Evolutionary conservation across 2,888 invertebrate genomes (phyloP).

Genomic region (Dione vanillae): DNA sequence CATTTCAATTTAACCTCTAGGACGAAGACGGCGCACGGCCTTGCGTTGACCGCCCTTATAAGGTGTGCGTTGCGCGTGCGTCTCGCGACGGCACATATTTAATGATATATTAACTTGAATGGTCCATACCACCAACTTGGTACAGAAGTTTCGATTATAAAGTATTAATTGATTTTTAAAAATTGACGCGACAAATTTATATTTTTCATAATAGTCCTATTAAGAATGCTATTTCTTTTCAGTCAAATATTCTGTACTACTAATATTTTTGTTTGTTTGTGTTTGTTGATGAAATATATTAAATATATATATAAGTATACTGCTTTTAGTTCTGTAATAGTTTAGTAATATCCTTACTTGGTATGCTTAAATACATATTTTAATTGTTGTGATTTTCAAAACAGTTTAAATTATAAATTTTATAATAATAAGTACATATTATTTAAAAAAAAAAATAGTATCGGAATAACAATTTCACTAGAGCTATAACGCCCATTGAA

Average conservation of each 20-base stretch:
- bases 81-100: slow-evolving; percentile 42
- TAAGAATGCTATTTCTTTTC: neutral
- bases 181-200: too few species aligned
- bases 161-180: neutral
- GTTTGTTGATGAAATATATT: too few species aligned
- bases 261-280: neutral
- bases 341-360: too few species aligned
- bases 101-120: slow-evolving; percentile 30
- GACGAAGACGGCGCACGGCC: slow-evolving; percentile 61
- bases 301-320: too few species aligned
- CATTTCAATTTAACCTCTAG: slow-evolving; percentile 17
- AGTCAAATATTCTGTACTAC: neutral
- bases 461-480: neutral
- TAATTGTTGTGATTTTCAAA: neutral
- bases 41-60: slow-evolving; percentile 69
- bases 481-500: slow-evolving; percentile 1
- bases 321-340: too few species aligned
- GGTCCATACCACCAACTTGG: slow-evolving; percentile 20
- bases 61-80: slow-evolving; percentile 49
- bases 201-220: neutral
- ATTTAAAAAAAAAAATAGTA: neutral
- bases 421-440: neutral
- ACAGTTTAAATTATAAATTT: neutral
- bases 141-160: neutral
- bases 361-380: neutral